Evolutionary conservation across 2,113 vertebrate species (phyloP).

Genomic region (Scolopax mira): DNA sequence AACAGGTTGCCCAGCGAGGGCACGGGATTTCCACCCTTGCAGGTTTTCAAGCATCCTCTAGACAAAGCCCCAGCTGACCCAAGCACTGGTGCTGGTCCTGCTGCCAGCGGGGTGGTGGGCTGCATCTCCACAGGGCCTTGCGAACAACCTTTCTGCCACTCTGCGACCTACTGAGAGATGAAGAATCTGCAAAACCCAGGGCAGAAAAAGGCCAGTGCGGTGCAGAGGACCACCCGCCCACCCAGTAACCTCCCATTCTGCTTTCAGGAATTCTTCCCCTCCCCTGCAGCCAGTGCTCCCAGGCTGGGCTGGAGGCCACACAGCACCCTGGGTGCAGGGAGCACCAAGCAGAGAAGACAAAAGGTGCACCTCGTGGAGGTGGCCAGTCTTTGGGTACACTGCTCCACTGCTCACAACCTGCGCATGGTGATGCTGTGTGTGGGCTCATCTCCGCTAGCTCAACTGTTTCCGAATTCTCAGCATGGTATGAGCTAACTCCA

Average conservation of each 20-base stretch:
- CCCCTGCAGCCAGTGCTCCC: accelerated
- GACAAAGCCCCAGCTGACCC: neutral
- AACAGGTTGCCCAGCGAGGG: neutral
- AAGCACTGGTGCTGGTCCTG: neutral
- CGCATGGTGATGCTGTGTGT: accelerated
- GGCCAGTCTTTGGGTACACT: neutral
- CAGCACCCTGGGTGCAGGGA: neutral
- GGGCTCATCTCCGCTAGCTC: neutral
- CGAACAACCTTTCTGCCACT: accelerated
- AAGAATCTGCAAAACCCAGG: neutral
- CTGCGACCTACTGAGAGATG: neutral
- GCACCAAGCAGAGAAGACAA: neutral
- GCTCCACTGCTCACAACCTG: neutral
- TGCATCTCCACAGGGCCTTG: neutral
- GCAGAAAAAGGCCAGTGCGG: neutral
- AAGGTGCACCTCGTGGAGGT: accelerated
- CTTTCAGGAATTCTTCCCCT: neutral
- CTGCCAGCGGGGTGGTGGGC: neutral
- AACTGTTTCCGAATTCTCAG: neutral
- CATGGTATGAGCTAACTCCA: neutral
- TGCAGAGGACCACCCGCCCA: neutral
- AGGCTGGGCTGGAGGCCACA: neutral
- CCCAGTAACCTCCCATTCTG: accelerated
- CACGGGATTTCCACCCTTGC: neutral
- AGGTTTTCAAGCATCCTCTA: neutral